Base-by-base conservation (phyloP, 2,888 invertebrate species). In the Cylindroiulus punctatus region DNA sequence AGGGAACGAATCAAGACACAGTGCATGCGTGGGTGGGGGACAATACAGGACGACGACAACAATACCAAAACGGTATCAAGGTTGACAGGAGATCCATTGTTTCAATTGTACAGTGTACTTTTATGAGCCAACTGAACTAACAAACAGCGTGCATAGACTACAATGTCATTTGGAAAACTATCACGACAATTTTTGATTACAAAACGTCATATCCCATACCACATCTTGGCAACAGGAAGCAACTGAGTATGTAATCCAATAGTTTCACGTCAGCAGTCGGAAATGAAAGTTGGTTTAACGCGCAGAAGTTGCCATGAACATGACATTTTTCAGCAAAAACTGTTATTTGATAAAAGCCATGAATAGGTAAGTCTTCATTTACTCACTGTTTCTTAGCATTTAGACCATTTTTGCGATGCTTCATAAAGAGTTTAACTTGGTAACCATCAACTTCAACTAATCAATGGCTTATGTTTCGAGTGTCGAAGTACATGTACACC, bases 151-250 rank as follows among this genome's bases (percentile, higher is more conserved):
- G 57, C n/a, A 22, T 19, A 19, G 22, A 8, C 7, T 22, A 57
- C n/a, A 57, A 57, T n/a, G 22, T 22, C 4, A 44, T 22, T 57
- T 22, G 57, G 22, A 22, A 57, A 57, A 57, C 22, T 7, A 22
- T 57, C 22, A 57, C 22, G 57, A 22, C 22, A 19, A 57, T 22
- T n/a, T 57, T 57, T 57, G 57, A 57, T 22, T 57, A 22, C 57
- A 57, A 57, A 57, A 57, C 57, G 57, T 57, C 57, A 57, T 22
- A 7, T 22, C 22, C 57, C 22, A 57, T 4, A 22, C 22, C 57
- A 52, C n/a, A 1, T 22, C 57, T 22, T 57, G 57, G 57, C 57
- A 57, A 57, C 57, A 57, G 57, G 57, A 57, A 57, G 57, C 57
- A n/a, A 52, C 17, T n/a, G 17, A 22, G 22, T 57, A 57, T 52